phyloP scores from a whole-genome alignment of 2,888 invertebrate species.

The Odontocerum albicorne region DNA sequence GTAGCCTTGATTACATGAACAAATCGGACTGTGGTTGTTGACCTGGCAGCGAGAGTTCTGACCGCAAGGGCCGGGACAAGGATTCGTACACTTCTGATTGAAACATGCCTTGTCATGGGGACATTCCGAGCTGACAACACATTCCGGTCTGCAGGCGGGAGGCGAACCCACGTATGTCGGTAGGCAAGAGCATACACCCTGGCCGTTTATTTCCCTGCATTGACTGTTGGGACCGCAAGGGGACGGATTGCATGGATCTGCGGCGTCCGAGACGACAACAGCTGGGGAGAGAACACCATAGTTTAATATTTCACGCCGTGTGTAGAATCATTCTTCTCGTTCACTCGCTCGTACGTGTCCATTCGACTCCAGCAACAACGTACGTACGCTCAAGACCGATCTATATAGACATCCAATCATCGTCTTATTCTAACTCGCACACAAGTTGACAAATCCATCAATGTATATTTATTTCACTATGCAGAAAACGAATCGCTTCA shows the following conservation, averaged over 20 bases:
- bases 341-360: no score
- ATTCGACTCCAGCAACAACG: no score
- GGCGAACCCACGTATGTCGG: slow-evolving; percentile 66
- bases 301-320: no score
- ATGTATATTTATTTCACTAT: no score
- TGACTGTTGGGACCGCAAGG: slow-evolving; percentile 84
- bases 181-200: slow-evolving; percentile 72
- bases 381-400: no score
- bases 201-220: slow-evolving; percentile 71
- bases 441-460: no score
- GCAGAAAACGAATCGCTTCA: no score
- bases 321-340: no score
- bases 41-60: slow-evolving; percentile 72
- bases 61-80: slow-evolving; percentile 74
- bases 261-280: slow-evolving; percentile 39
- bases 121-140: slow-evolving; percentile 73
- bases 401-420: no score
- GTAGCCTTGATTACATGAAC: slow-evolving; percentile 62
- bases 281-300: slow-evolving; percentile 10
- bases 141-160: slow-evolving; percentile 73
- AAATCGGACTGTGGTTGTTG: slow-evolving; percentile 71
- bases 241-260: slow-evolving; percentile 71
- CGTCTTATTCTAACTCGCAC: no score
- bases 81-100: slow-evolving; percentile 69
- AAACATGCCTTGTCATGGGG: slow-evolving; percentile 66